Percentiles rank a stretch among this genome's conserved stretches.
Conservation (phyloP, 2,113 vertebrate species). For the Ivindomyrus marchei region DNA sequence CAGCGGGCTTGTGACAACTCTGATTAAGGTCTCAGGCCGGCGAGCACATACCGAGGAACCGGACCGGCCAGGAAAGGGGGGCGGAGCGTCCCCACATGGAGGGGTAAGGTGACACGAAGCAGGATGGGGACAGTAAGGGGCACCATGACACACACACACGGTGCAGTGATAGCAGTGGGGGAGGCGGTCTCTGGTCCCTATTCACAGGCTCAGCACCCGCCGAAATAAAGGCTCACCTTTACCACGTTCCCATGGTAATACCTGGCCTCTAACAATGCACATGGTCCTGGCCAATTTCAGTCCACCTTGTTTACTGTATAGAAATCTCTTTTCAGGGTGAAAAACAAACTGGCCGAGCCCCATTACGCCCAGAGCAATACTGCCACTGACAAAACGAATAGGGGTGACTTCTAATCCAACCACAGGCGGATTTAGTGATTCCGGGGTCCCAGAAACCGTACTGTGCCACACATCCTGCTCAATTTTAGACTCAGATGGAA, state of each 20-base stretch:
- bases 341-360: conserved; percentile 10
- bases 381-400: conserved; percentile 3
- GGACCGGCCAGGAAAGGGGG: not conserved
- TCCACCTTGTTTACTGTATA: conserved; percentile 11
- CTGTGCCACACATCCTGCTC: not conserved
- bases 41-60: not conserved
- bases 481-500: not conserved
- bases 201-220: not conserved
- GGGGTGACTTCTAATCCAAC: not conserved
- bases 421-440: not conserved
- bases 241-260: conserved; percentile 10
- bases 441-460: not conserved
- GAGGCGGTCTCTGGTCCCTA: not conserved
- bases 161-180: not conserved
- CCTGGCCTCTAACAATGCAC: conserved; percentile 9
- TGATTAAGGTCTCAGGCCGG: not conserved
- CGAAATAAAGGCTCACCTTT: conserved; percentile 8
- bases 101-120: not conserved
- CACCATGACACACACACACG: not conserved
- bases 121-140: not conserved
- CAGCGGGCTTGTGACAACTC: not conserved
- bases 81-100: not conserved
- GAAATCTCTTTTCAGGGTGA: conserved; percentile 21
- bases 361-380: not conserved
- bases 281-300: conserved; percentile 12